Evolutionary conservation across 2,888 invertebrate species (phyloP).

Genomic region (Iphiclides podalirius): DNA sequence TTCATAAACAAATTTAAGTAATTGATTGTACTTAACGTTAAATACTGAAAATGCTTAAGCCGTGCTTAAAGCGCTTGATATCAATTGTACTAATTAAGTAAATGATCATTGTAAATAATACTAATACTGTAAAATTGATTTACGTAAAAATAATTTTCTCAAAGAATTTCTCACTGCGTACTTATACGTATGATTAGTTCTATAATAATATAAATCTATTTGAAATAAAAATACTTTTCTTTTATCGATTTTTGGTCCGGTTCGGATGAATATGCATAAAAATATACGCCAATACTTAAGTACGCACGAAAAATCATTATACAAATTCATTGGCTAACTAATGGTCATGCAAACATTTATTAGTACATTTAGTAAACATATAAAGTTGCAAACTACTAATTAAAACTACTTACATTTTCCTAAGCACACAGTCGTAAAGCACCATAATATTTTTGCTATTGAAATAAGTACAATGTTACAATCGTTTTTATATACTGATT

Average conservation of each 20-base stretch:
- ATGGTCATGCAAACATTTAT: not conserved
- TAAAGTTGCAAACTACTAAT: not conserved
- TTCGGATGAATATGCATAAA: not conserved
- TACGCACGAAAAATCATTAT: not conserved
- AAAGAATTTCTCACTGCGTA: conserved; percentile 1
- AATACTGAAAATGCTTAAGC: not conserved
- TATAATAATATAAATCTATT: too few relatives aligned
- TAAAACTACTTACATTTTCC: conserved; percentile 14
- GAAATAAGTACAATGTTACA: conserved; percentile 19
- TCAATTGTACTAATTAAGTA: not conserved
- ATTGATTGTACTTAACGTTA: not conserved
- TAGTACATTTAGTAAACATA: conserved; percentile 2
- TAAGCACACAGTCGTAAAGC: conserved; percentile 21
- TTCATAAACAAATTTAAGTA: not conserved
- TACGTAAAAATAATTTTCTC: not conserved
- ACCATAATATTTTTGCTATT: conserved; percentile 18
- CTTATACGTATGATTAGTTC: too few relatives aligned
- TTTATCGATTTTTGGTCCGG: conserved; percentile 12
- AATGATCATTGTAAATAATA: conserved; percentile 3
- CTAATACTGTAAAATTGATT: conserved; percentile 11
- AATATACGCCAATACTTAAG: not conserved
- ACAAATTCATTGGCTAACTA: conserved; percentile 1
- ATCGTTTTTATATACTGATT: not conserved
- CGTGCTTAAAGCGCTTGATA: conserved; percentile 1
- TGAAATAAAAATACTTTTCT: conserved; percentile 5